Base-by-base conservation (phyloP, 2,113 vertebrate species). In the Cinclus cinclus region DNA sequence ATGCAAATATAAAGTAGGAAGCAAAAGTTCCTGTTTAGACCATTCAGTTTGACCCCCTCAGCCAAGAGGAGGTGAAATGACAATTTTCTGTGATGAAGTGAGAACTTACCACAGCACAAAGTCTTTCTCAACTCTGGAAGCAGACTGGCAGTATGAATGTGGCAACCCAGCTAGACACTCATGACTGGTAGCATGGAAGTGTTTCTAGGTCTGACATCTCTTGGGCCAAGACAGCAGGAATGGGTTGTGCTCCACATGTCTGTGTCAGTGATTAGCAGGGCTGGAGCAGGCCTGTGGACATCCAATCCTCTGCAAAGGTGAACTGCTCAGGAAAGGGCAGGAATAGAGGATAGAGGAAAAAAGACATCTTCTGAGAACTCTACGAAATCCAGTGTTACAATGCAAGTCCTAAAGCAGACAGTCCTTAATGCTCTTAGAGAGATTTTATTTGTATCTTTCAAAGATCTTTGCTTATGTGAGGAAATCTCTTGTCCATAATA, bases 101-200 rank as follows among this genome's bases (percentile, higher is more conserved):
- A 83, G 82, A 91, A 16, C 2, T n/a, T 30, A 71, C 6, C 13
- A 21, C 18, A 58, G 18, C 67, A 46, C 6, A 14, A 47, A 39
- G 35, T 21, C 20, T 83, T 27, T 11, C 17, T 80, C 15, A 35
- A 20, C 14, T 44, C 33, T 80, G 67, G 49, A 76, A 83, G 50
- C 3, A 78, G n/a, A 37, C 13, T 65, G 15, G 8, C 13, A 78
- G 25, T 3, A 7, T 13, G 14, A 53, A 17, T 24, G 22, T 44
- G 21, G 6, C 37, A 69, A 17, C 9, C n/a, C 78, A 60, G 24
- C 6, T 27, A 52, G 27, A 14, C 52, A 33, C 5, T 42, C 6
- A 12, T 47, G 14, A 33, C 49, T 52, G 6, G 23, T 39, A 9
- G 6, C 0, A 0, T 23, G 28, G 27, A 23, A 63, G 4, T 28